phyloP scores from a whole-genome alignment of 2,797 vertebrate species.

The Chloroceryle inda region DNA sequence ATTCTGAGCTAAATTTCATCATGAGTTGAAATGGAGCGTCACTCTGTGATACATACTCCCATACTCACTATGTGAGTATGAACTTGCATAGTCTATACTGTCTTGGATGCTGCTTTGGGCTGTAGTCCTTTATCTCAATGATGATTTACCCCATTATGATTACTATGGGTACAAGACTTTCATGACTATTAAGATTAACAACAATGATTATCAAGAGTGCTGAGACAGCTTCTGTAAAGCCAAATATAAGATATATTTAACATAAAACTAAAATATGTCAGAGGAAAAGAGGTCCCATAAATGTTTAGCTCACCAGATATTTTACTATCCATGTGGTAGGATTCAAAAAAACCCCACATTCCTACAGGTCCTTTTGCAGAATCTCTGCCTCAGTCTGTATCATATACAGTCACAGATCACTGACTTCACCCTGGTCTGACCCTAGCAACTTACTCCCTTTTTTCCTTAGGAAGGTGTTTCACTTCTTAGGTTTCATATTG shows the following conservation, averaged over 20 bases:
- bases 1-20: background rate
- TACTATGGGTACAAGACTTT: background rate
- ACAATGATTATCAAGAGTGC: background rate
- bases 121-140: background rate
- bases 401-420: background rate
- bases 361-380: background rate
- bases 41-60: background rate
- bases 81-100: background rate
- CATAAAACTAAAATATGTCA: background rate
- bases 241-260: background rate
- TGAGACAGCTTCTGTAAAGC: background rate
- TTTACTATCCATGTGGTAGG: background rate
- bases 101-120: background rate
- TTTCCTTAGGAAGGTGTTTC: background rate
- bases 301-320: background rate
- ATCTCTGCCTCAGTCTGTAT: background rate
- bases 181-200: background rate
- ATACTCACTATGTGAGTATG: background rate
- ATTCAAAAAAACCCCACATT: conserved; percentile 19
- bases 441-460: background rate
- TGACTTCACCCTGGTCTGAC: background rate
- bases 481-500: background rate
- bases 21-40: background rate
- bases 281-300: background rate
- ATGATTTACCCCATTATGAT: background rate